Base-by-base conservation (phyloP, 2,113 vertebrate species). In the Cephalopholis sonnerati region DNA sequence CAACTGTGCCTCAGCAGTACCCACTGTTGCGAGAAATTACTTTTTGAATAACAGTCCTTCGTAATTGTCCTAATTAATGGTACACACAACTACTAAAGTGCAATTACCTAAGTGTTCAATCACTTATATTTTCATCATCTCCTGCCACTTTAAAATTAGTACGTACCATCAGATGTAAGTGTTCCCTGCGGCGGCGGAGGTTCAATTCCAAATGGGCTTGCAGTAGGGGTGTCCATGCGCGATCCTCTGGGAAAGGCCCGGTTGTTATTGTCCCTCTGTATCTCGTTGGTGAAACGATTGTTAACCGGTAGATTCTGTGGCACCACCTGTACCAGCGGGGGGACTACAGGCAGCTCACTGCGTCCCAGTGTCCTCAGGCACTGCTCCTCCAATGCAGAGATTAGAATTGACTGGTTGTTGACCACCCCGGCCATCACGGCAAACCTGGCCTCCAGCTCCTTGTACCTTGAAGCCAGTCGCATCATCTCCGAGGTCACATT, bases 401-500 rank as follows among this genome's bases (percentile, higher is more conserved):
- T 99, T 5, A 96, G 96, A 75, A 97, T 87, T 0, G 98, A 99
- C 95, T 99, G 98, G 91, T 99, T 99, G 90, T 99, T 99, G 58
- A 99, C 98, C 57, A 98, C 95, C 25, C 96, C 95, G 0, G 98
- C 97, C 85, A 99, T 93, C 2, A 92, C 94, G 4, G 97, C 95
- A 0, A 97, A 99, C 74, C 97, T 97, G 18, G 79, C 81, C 93
- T 99, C 98, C 0, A 99, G 93, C 75, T 99, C 98, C 88, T 96
- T 97, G 93, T 99, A 99, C 63, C 96, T 96, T 1, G 97, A 97
- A 6, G 97, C 96, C 89, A 99, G 96, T 75, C 95, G 96, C 88
- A 99, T 53, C 98, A 98, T 99, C 89, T 99, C 98, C 0, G 98
- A 97, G 13, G 98, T 99, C 39, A 97, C 96, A 0, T 99, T 99